A percentile compares a stretch with the other conserved stretches of the same genome.
These are phyloP conservation scores for Megalops atlanticus DNA, from an alignment of 2,113 vertebrate genomes.

Conservation along the genomic window DNA sequence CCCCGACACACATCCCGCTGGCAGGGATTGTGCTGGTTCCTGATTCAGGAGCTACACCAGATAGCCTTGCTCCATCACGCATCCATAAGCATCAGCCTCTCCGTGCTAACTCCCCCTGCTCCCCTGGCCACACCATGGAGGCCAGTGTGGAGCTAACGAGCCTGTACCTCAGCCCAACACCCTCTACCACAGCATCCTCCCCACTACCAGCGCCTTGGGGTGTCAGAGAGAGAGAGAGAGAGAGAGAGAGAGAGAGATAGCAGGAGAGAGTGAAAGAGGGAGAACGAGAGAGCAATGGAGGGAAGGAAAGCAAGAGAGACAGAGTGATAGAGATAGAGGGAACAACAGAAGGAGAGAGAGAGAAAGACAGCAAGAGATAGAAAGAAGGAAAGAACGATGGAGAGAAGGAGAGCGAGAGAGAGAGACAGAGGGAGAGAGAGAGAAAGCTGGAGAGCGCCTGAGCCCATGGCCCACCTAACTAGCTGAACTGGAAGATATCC, in stretches of 20 bases:
- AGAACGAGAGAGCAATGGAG: slow-evolving; percentile 39
- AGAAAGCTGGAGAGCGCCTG: slow-evolving; percentile 36
- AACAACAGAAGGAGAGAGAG: background rate
- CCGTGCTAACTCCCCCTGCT: slow-evolving; percentile 49
- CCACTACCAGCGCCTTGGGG: slow-evolving; percentile 64
- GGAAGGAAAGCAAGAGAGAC: slow-evolving; percentile 10
- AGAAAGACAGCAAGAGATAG: too few relatives aligned
- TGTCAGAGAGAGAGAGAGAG: slow-evolving; percentile 58
- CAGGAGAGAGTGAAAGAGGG: slow-evolving; percentile 52
- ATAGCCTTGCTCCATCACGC: slow-evolving; percentile 62
- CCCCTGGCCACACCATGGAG: slow-evolving; percentile 25
- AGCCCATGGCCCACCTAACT: slow-evolving; percentile 62
- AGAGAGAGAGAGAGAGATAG: slow-evolving; percentile 48
- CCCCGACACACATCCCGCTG: slow-evolving; percentile 20
- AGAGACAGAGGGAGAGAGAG: background rate
- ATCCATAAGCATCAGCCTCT: slow-evolving; percentile 65
- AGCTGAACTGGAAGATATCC: slow-evolving; percentile 71
- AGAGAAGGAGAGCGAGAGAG: slow-evolving; percentile 32
- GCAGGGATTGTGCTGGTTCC: slow-evolving; percentile 24
- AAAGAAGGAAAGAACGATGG: too few relatives aligned
- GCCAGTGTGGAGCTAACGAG: slow-evolving; percentile 65
- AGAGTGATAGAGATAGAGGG: slow-evolving; percentile 33
- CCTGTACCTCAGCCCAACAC: slow-evolving; percentile 42
- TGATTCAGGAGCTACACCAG: slow-evolving; percentile 55
- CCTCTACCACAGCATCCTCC: slow-evolving; percentile 58